Base-by-base conservation (phyloP, 2,888 invertebrate species). In the Gasteruption jaculator region DNA sequence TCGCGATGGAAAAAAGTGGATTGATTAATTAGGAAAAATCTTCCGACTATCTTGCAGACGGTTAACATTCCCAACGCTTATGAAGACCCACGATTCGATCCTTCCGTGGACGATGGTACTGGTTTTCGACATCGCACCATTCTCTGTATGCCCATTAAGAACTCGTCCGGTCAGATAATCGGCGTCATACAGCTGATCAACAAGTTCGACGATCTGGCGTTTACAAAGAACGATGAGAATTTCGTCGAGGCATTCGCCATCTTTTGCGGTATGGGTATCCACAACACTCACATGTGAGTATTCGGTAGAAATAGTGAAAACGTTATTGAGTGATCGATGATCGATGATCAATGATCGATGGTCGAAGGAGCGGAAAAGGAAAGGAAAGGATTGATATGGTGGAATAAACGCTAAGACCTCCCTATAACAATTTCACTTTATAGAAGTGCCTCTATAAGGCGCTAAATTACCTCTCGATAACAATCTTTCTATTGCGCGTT, bases 231-330 rank as follows among this genome's bases (percentile, higher is more conserved):
- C 73, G 94, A 95, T 69, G 93, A 94, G 74, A 93, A 94, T 73
- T 90, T 95, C 65, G 91, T 95, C 52, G 94, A 95, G 73, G 94
- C 95, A 3, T 95, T 95, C 73, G 92, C 94, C 49, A 94, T 95
- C 60, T 95, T 95, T 75, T 94, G 93, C 74, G 95, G 95, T 22
- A 91, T 95, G 86, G 95, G 95, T 39, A 93, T 95, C 48, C 91
- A 94, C 73, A 95, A 95, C 68, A 94, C 93, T 38, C 90, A 92
- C 70, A 94, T 93, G 92, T 76, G 65, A 73, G 72, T 68, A 34
- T 34, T 32, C 7, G 3, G 11, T n/a, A n/a, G 8, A 35, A 15
- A 30, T 29, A 33, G 16, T 34, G 15, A 26, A 20, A 27, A 11
- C 38, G 14, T 4, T 40, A 8, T 38, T 37, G 2, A 29, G n/a